These are phyloP conservation scores for Trichoplusia ni DNA, from an alignment of 1,140 invertebrate species.

Conservation along the genomic window DNA sequence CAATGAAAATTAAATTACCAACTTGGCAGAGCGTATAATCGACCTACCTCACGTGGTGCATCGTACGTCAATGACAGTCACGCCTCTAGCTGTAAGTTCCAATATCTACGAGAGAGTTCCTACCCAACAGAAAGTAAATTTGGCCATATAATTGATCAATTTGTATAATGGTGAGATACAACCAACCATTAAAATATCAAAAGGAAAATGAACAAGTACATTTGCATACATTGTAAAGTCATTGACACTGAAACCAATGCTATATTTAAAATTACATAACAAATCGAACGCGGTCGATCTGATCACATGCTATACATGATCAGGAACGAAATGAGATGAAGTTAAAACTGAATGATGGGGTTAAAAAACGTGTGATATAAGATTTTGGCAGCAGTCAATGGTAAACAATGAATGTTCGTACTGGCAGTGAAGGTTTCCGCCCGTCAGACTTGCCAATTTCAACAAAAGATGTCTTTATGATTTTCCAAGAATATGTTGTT, in stretches of 20 bases:
- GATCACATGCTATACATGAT: background rate
- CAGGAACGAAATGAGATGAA: background rate
- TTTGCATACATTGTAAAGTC: too few species aligned
- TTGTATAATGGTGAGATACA: too few species aligned
- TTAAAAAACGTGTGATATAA: constrained; percentile 23
- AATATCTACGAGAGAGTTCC: constrained; percentile 10
- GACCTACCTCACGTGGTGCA: constrained; percentile 45
- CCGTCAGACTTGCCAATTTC: constrained; percentile 10
- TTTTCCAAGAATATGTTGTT: background rate
- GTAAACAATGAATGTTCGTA: constrained; percentile 27
- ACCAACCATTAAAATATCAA: too few species aligned
- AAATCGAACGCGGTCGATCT: background rate
- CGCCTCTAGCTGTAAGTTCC: constrained; percentile 14
- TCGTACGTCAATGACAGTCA: constrained; percentile 36
- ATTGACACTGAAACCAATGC: background rate
- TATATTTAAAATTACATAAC: background rate
- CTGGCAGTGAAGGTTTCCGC: constrained; percentile 31
- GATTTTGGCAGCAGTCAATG: constrained; percentile 27
- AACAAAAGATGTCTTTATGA: constrained; percentile 7
- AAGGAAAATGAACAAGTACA: too few species aligned
- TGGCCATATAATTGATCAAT: constrained; percentile 1
- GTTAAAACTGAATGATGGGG: background rate
- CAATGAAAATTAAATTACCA: constrained; percentile 35
- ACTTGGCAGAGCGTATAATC: constrained; percentile 36
- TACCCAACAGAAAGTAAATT: constrained; percentile 2